Conservation (phyloP, 2,888 invertebrate species). For the Sepioteuthis lessoniana region DNA sequence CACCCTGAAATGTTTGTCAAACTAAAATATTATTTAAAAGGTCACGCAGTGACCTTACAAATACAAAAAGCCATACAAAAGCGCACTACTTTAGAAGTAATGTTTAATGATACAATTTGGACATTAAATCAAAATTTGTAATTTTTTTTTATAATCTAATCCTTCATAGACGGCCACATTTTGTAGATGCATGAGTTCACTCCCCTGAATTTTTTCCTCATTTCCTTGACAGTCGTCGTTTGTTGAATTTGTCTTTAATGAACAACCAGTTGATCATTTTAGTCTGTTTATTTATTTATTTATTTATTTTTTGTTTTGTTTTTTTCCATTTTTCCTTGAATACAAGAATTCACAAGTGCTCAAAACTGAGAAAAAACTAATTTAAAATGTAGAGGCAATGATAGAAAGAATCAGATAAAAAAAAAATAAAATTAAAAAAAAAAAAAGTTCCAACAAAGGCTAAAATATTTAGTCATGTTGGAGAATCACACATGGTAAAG, state of each 20-base stretch:
- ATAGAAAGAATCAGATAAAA: background rate
- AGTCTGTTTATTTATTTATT: too few relatives aligned
- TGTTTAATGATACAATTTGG: conserved; percentile 14
- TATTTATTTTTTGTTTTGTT: background rate
- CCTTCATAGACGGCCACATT: background rate
- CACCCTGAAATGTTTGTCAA: background rate
- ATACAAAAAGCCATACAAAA: background rate
- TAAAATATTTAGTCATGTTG: background rate
- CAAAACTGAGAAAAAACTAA: background rate
- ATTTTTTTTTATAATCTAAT: background rate
- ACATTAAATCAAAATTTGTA: background rate
- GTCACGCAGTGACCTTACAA: too few relatives aligned
- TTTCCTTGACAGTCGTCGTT: background rate
- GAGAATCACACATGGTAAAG: background rate
- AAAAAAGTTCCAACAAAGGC: background rate
- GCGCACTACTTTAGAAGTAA: background rate
- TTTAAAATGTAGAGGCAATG: background rate
- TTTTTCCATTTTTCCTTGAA: background rate
- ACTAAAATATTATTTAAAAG: background rate
- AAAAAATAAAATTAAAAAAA: background rate
- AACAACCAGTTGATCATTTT: background rate
- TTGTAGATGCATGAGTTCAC: background rate
- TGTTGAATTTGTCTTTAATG: background rate
- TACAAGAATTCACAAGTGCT: conserved; percentile 7
- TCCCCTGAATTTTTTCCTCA: conserved; percentile 20